A percentile compares a stretch with the other conserved stretches of the same genome.
These are phyloP conservation scores for Ptiloglossa arizonensis DNA, from an alignment of 1,140 invertebrate species.

Conservation along the genomic window DNA sequence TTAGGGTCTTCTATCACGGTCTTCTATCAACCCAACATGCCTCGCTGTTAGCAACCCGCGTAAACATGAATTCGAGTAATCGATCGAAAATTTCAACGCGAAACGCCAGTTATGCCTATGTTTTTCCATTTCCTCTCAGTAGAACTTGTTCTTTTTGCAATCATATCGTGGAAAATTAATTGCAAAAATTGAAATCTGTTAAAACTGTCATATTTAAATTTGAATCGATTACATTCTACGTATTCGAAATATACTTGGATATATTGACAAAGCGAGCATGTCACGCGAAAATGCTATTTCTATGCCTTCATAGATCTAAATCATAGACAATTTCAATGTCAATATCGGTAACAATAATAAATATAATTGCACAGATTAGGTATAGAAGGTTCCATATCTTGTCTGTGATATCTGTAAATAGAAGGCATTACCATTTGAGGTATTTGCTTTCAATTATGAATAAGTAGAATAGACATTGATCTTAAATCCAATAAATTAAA, in stretches of 20 bases:
- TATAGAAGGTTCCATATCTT: no score
- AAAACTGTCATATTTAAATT: not conserved
- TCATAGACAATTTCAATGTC: not conserved
- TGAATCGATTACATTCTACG: not conserved
- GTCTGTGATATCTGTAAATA: not conserved
- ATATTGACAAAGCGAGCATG: not conserved
- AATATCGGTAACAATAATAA: not conserved
- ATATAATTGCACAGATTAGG: no score
- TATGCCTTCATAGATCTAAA: not conserved
- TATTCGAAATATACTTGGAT: not conserved
- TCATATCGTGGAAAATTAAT: not conserved
- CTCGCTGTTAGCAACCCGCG: constrained; percentile 68
- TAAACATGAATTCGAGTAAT: constrained; percentile 58
- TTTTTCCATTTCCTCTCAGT: not conserved
- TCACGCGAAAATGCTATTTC: constrained; percentile 3
- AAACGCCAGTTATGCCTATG: not conserved
- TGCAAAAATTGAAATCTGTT: not conserved
- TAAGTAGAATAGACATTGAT: not conserved
- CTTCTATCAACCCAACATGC: constrained; percentile 79
- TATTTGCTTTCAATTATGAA: not conserved
- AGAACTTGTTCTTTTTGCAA: not conserved
- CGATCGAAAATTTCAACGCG: constrained; percentile 8
- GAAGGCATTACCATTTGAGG: not conserved
- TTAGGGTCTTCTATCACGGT: constrained; percentile 81
- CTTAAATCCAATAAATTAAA: not conserved